These are phyloP conservation scores for Enteromius afrohamiltoni DNA, from an alignment of 2,797 vertebrate species.

Conservation along the genomic window DNA sequence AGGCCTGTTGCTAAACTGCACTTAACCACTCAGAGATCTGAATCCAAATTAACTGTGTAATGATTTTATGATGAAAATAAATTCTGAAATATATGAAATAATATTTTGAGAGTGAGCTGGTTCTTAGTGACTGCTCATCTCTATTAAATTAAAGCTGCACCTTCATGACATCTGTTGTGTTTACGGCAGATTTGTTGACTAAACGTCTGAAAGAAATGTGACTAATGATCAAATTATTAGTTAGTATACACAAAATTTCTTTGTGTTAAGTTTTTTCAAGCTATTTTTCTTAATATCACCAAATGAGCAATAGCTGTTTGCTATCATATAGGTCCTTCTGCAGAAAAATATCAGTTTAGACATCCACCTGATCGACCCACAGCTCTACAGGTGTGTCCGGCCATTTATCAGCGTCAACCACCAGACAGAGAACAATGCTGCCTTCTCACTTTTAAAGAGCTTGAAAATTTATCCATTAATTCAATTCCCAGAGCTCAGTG, in stretches of 20 bases:
- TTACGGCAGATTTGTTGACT: constrained; percentile 5
- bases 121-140: neutral
- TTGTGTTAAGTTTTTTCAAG: constrained; percentile 11
- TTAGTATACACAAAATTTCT: neutral
- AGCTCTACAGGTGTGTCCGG: constrained; percentile 52
- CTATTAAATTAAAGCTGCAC: neutral
- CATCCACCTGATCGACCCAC: constrained; percentile 53
- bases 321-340: constrained; percentile 34
- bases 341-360: constrained; percentile 55
- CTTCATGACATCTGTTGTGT: neutral
- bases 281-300: constrained; percentile 43
- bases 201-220: neutral
- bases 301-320: constrained; percentile 32
- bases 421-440: constrained; percentile 40
- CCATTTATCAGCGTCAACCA: constrained; percentile 55
- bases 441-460: constrained; percentile 17
- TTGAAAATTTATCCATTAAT: constrained; percentile 49
- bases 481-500: constrained; percentile 47
- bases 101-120: neutral
- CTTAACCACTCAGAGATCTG: neutral
- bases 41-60: neutral
- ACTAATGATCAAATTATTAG: neutral
- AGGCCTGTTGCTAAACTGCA: neutral
- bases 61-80: neutral
- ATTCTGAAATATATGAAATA: neutral